A percentile compares a stretch with the other conserved stretches of the same genome.
Evolutionary conservation across 2,113 vertebrate genomes (phyloP).

Genomic region (Crocuta crocuta): DNA sequence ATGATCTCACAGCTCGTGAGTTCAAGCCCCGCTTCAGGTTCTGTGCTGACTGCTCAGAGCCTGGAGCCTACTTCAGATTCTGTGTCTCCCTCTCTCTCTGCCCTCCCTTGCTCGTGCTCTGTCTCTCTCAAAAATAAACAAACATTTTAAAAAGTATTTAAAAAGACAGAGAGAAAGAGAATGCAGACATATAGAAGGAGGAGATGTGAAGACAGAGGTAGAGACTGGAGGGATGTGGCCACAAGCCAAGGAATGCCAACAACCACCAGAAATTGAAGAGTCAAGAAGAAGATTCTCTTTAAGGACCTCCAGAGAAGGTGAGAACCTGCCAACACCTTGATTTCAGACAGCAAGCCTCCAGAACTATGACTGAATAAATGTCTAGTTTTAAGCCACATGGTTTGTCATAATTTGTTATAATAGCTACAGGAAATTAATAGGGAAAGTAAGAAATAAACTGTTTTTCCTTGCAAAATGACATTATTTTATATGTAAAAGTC

Average conservation of each 20-base stretch:
- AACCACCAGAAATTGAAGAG: neutral
- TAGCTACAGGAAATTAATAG: neutral
- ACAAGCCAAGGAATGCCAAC: neutral
- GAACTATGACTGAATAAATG: neutral
- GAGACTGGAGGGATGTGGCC: neutral
- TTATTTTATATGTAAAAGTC: neutral
- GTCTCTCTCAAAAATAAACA: no score
- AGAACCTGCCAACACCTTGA: neutral
- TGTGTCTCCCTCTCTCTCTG: no score
- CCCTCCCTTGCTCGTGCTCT: no score
- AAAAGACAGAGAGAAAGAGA: neutral
- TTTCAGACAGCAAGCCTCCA: neutral
- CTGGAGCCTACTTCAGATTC: no score
- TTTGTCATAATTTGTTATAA: neutral
- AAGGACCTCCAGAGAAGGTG: neutral
- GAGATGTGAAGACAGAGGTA: no score
- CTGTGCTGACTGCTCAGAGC: no score
- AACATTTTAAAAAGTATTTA: no score
- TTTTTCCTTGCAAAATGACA: neutral
- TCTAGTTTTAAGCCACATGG: neutral
- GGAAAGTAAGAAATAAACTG: neutral
- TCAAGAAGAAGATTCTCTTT: neutral
- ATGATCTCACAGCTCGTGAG: no score
- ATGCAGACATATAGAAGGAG: neutral
- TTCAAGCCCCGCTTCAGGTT: no score